A percentile compares a stretch with the other conserved stretches of the same genome.
phyloP scores from a whole-genome alignment of 2,888 invertebrate species.

The Drosophila atripex region DNA sequence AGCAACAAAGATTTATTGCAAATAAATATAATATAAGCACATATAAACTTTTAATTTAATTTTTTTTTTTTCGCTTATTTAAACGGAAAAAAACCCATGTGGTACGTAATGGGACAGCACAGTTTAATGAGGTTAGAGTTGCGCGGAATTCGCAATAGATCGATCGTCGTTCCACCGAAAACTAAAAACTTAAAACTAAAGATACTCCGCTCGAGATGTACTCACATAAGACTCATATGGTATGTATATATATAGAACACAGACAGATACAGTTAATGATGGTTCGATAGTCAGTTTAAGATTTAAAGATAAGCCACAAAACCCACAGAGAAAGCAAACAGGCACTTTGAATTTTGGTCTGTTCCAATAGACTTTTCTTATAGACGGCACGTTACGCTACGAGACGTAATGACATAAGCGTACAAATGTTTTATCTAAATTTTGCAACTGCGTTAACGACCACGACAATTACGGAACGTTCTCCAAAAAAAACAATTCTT shows the following conservation, averaged over 20 bases:
- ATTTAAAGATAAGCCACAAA: constrained; percentile 53
- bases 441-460: constrained; percentile 24
- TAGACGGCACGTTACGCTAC: constrained; percentile 61
- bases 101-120: constrained; percentile 39
- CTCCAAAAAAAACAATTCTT: constrained; percentile 1
- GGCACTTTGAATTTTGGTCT: constrained; percentile 40
- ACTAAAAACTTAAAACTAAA: constrained; percentile 30
- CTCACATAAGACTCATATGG: constrained; percentile 67
- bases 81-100: constrained; percentile 43
- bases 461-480: constrained; percentile 64
- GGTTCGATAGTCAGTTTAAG: constrained; percentile 16
- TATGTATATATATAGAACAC: constrained; percentile 56
- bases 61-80: constrained; percentile 42
- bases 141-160: constrained; percentile 14
- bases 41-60: constrained; percentile 11
- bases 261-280: constrained; percentile 36
- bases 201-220: constrained; percentile 46
- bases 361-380: constrained; percentile 23
- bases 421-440: constrained; percentile 35
- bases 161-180: not conserved
- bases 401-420: constrained; percentile 73
- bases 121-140: constrained; percentile 41
- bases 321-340: constrained; percentile 71
- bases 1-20: constrained; percentile 37
- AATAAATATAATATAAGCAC: constrained; percentile 21